Conservation (phyloP, 2,797 vertebrate genomes). For the Benthosema pterotum region DNA sequence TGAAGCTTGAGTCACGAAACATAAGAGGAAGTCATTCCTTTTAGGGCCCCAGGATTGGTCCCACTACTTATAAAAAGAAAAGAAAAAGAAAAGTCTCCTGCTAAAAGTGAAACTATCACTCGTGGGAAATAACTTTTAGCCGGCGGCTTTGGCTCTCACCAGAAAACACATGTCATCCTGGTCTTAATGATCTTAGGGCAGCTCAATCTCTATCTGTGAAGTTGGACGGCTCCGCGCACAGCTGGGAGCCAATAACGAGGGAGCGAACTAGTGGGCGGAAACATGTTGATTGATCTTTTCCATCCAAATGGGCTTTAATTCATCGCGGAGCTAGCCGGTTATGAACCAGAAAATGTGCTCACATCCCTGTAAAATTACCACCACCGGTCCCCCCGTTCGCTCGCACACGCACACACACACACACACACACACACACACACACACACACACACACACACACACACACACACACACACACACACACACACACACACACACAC, state of each 20-base stretch:
- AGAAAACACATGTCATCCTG: constrained; percentile 40
- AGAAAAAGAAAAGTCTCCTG: constrained; percentile 41
- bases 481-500: too few species aligned
- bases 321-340: too few species aligned
- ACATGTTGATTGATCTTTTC: constrained; percentile 12
- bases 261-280: neutral
- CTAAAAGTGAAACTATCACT: constrained; percentile 35
- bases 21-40: constrained; percentile 28
- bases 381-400: too few species aligned
- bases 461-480: too few species aligned
- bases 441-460: too few species aligned
- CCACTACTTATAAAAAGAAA: constrained; percentile 27
- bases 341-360: neutral
- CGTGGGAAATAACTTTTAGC: constrained; percentile 49
- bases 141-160: constrained; percentile 30
- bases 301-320: neutral
- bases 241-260: constrained; percentile 5
- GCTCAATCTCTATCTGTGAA: constrained; percentile 47
- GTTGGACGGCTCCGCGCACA: constrained; percentile 22
- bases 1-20: constrained; percentile 19
- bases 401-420: too few species aligned
- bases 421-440: too few species aligned
- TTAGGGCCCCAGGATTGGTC: constrained; percentile 50
- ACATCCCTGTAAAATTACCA: neutral
- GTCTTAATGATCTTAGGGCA: constrained; percentile 50